These are phyloP conservation scores for Beroe ovata DNA, from an alignment of 37 sponge, comb jelly and placozoan genomes.

Conservation along the genomic window DNA sequence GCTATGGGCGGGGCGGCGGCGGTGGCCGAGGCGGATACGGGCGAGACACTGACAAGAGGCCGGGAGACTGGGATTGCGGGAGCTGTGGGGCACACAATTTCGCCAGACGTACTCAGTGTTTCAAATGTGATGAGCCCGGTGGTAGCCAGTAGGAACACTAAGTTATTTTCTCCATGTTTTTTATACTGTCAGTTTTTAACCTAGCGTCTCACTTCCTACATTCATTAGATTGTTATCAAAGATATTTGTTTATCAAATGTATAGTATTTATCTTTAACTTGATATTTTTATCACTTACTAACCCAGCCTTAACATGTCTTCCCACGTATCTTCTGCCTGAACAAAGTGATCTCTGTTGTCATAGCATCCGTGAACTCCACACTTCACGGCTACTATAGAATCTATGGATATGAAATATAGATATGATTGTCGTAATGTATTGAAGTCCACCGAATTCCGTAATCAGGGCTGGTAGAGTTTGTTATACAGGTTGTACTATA, in stretches of 20 bases:
- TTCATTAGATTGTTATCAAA: too few species aligned
- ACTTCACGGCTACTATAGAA: too few species aligned
- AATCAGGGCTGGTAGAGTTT: too few species aligned
- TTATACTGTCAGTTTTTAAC: background rate
- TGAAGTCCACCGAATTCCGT: too few species aligned
- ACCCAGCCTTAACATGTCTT: too few species aligned
- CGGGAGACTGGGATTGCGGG: slow-evolving; percentile 53
- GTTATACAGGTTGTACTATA: too few species aligned
- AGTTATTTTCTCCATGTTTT: background rate
- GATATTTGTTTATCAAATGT: background rate
- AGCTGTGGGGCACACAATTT: slow-evolving; percentile 48
- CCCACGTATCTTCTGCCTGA: too few species aligned
- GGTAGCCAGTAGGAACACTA: background rate
- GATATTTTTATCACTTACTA: background rate
- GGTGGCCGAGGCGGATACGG: background rate
- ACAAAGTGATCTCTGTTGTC: too few species aligned
- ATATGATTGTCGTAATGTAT: too few species aligned
- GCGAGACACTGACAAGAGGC: background rate
- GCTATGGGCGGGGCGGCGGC: background rate
- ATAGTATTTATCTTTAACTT: background rate
- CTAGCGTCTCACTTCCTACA: too few species aligned
- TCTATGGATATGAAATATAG: too few species aligned
- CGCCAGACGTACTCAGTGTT: background rate
- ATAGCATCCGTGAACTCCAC: too few species aligned
- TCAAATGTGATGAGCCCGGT: slow-evolving; percentile 42